phyloP scores from a whole-genome alignment of 2,797 vertebrate genomes.

The Enteromius treurensis region DNA sequence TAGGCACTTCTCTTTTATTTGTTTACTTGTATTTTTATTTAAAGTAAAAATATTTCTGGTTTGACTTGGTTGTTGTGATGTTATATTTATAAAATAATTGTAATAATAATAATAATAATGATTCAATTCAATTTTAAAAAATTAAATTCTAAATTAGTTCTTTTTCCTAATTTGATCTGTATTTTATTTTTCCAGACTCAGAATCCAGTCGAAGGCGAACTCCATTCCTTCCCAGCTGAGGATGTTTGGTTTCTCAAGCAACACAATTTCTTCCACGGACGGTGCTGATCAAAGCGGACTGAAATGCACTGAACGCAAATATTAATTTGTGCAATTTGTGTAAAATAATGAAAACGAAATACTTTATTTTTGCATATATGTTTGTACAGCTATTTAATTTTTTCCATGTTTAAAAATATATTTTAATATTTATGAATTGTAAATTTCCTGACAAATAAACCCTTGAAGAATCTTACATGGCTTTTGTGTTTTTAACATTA shows the following conservation, averaged over 20 bases:
- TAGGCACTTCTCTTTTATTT: not conserved
- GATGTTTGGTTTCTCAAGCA: slow-evolving; percentile 67
- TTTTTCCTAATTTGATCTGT: not conserved
- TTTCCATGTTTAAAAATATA: slow-evolving; percentile 39
- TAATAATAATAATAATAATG: not conserved
- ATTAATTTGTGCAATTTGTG: slow-evolving; percentile 11
- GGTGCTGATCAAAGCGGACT: slow-evolving; percentile 56
- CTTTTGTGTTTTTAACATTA: not conserved
- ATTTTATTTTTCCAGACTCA: slow-evolving; percentile 50
- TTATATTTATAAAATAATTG: not conserved
- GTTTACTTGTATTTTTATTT: not conserved
- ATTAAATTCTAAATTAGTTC: not conserved
- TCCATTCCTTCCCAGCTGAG: slow-evolving; percentile 49
- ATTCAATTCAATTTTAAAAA: not conserved
- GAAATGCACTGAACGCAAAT: not conserved
- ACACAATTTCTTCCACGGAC: slow-evolving; percentile 60
- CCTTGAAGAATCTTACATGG: not conserved
- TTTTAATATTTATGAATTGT: slow-evolving; percentile 51
- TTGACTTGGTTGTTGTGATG: too few relatives aligned
- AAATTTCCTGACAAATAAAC: slow-evolving; percentile 29
- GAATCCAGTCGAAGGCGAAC: slow-evolving; percentile 61
- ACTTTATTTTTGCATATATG: slow-evolving; percentile 34
- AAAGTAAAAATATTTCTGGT: not conserved
- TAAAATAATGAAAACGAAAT: not conserved
- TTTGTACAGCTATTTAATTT: slow-evolving; percentile 55